Conservation (phyloP, 2,113 vertebrate genomes). For the Apteryx mantelli region DNA sequence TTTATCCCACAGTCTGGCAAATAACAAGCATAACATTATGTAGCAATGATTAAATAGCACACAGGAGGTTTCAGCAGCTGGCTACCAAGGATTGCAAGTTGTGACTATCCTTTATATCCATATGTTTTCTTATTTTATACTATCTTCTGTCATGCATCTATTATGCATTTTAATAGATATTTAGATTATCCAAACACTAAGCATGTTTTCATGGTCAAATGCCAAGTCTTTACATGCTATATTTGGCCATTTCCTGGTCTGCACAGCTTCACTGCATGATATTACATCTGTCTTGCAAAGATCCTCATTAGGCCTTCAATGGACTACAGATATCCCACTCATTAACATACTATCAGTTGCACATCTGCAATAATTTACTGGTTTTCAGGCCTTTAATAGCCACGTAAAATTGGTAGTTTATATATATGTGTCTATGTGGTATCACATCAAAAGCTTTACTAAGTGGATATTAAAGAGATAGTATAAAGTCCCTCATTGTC, state of each 20-base stretch:
- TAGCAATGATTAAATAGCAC: slow-evolving; percentile 2
- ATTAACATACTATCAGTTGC: neutral
- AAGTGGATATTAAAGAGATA: neutral
- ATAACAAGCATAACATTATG: neutral
- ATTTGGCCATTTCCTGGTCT: neutral
- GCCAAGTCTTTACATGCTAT: neutral
- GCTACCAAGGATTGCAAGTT: neutral
- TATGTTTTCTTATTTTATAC: neutral
- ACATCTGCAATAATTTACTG: neutral
- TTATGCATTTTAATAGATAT: neutral
- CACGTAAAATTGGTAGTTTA: neutral
- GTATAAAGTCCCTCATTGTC: neutral
- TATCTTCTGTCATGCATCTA: neutral
- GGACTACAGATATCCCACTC: neutral
- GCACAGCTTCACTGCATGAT: neutral
- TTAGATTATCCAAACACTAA: neutral
- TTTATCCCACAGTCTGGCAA: neutral
- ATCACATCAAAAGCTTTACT: neutral
- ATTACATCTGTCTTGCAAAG: neutral
- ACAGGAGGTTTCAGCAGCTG: neutral
- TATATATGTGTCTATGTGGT: neutral
- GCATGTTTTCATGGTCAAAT: neutral
- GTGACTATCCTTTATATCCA: neutral
- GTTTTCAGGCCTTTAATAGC: neutral
- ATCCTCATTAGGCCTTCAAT: neutral